Evolutionary conservation across 1,140 invertebrate genomes (phyloP).

Genomic region (Saxidomus purpurata): DNA sequence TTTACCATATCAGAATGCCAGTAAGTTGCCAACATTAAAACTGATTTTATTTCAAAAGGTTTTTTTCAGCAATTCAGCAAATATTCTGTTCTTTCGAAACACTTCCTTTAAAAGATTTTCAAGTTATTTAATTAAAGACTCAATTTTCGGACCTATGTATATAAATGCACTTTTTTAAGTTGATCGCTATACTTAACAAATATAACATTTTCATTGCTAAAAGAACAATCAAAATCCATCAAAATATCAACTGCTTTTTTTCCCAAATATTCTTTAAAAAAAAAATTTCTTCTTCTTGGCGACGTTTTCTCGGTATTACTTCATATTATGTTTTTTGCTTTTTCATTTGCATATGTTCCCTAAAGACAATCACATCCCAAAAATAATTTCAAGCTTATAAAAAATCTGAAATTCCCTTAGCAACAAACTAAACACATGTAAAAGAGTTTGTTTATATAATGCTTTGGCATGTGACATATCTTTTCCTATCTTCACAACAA

Average conservation of each 20-base stretch:
- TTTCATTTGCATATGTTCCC: background rate
- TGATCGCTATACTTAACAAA: slow-evolving; percentile 40
- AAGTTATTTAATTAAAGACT: background rate
- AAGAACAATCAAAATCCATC: slow-evolving; percentile 24
- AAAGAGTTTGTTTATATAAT: background rate
- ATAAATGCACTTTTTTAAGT: slow-evolving; percentile 48
- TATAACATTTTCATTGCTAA: slow-evolving; percentile 38
- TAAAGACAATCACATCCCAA: slow-evolving; percentile 10
- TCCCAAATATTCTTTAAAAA: background rate
- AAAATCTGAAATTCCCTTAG: background rate
- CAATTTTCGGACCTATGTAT: background rate
- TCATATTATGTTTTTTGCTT: background rate
- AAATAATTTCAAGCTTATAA: background rate
- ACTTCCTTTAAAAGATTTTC: too few species aligned
- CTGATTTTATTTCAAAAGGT: too few species aligned
- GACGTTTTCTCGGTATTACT: too few species aligned
- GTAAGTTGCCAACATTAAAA: too few species aligned
- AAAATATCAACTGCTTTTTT: slow-evolving; percentile 1
- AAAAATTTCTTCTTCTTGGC: too few species aligned
- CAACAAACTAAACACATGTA: background rate
- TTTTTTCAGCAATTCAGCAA: too few species aligned
- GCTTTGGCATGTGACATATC: background rate
- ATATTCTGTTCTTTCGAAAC: too few species aligned
- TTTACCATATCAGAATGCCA: too few species aligned
- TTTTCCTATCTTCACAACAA: background rate